Conservation (phyloP, 1,140 invertebrate species). For the Pseudomyrmex concolor region DNA sequence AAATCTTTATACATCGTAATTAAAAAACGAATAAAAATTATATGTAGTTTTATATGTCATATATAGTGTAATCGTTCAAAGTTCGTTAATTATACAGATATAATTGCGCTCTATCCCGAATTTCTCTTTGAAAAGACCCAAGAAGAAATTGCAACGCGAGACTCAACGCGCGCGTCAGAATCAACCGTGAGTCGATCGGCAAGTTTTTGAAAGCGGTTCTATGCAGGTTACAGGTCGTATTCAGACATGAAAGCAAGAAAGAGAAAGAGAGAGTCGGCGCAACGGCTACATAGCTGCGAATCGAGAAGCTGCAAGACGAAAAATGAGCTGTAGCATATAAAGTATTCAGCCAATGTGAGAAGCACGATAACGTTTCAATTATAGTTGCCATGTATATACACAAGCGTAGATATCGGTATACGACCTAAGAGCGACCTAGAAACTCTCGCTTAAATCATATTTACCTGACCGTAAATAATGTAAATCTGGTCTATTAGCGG, state of each 20-base stretch:
- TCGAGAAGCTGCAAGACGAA: constrained; percentile 48
- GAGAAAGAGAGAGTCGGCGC: not conserved
- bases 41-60: not conserved
- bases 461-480: not conserved
- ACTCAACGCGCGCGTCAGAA: not conserved
- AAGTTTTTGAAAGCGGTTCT: constrained; percentile 32
- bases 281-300: constrained; percentile 7
- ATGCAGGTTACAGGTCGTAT: constrained; percentile 8
- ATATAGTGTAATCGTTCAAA: not conserved
- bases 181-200: constrained; percentile 25
- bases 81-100: not conserved
- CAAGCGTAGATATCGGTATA: not conserved
- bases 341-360: constrained; percentile 34
- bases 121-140: constrained; percentile 13
- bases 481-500: constrained; percentile 10
- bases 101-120: not conserved
- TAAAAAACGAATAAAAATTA: not conserved
- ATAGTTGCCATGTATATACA: not conserved
- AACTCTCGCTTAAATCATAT: constrained; percentile 15
- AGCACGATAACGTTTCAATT: constrained; percentile 67
- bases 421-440: not conserved
- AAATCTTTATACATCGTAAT: too few species aligned
- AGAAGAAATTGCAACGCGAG: not conserved
- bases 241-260: not conserved
- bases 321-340: constrained; percentile 39